Evolutionary conservation across 2,113 vertebrate species (phyloP).

Genomic region (Sporophila hypoxantha): DNA sequence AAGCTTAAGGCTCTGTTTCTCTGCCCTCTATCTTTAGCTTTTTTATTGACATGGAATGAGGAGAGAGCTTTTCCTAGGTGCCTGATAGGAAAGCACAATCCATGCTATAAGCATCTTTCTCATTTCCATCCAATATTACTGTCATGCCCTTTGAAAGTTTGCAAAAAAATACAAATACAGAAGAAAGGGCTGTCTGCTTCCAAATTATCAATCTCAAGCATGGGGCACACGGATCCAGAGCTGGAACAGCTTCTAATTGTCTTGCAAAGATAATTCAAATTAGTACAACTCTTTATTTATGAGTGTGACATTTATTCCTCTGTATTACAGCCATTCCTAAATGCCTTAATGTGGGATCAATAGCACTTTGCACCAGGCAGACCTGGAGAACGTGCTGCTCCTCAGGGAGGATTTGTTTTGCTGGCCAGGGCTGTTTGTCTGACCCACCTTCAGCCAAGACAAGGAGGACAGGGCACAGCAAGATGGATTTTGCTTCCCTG

Average conservation of each 20-base stretch:
- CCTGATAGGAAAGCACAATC: background rate
- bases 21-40: background rate
- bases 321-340: slow-evolving; percentile 21
- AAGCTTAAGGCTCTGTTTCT: slow-evolving; percentile 1
- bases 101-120: background rate
- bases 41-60: background rate
- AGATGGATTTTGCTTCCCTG: background rate
- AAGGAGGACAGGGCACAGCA: background rate
- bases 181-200: background rate
- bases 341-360: background rate
- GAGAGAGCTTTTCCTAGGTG: background rate
- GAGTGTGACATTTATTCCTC: slow-evolving; percentile 33
- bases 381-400: background rate
- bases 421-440: background rate
- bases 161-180: background rate
- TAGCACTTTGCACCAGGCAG: slow-evolving; percentile 20
- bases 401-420: background rate
- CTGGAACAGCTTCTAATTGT: background rate
- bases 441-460: background rate
- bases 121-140: background rate
- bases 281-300: slow-evolving; percentile 20
- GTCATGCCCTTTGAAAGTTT: background rate
- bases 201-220: background rate
- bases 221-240: background rate
- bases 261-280: slow-evolving; percentile 24